Base-by-base conservation (phyloP, 2,113 vertebrate species). In the Aphyosemion australe region DNA sequence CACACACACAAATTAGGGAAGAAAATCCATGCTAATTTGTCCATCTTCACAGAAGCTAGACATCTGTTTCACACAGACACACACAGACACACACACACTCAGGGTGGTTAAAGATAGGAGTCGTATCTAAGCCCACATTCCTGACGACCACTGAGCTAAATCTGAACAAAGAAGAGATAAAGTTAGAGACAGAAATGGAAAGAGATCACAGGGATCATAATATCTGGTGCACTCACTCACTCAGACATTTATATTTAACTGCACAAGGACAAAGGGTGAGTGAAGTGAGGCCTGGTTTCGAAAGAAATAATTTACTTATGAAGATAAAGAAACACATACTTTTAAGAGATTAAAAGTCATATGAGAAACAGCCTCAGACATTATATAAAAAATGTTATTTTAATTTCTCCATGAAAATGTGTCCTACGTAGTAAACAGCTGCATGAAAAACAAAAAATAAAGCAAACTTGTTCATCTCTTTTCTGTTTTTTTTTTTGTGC, bases 31-130 rank as follows among this genome's bases (percentile, higher is more conserved):
- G 6, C 41, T 31, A 42, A 65, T 73, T 31, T 46, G 15, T 42
- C 53, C 55, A 63, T 48, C 19, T 61, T 48, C 37, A 71, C 43
- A 49, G 32, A 67, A 31, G 41, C 45, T 47, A 6, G 32, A 16
- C 10, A n/a, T 57, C 15, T 68, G 50, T 12, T 69, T 63, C 50
- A 20, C 15, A 59, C 50, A 58, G 14, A 26, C 19, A 18, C 43
- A 5, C 50, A 20, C 15, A 59, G 45, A 58, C n/a, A 26, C 19
- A 18, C 43, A 5, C 31, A 56, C 51, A 61, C 43, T 31, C 26
- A 26, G 45, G 21, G 53, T 76, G 56, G 50, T 79, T 68, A 68
- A 69, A 71, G 76, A 65, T 55, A 79, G 64, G 59, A 42, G 56
- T 4, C 14, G 51, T 71, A 65, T 72, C 49, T 63, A 46, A 32